Evolutionary conservation across 2,797 vertebrate species (phyloP).

Genomic region (Premnoplex brunnescens): DNA sequence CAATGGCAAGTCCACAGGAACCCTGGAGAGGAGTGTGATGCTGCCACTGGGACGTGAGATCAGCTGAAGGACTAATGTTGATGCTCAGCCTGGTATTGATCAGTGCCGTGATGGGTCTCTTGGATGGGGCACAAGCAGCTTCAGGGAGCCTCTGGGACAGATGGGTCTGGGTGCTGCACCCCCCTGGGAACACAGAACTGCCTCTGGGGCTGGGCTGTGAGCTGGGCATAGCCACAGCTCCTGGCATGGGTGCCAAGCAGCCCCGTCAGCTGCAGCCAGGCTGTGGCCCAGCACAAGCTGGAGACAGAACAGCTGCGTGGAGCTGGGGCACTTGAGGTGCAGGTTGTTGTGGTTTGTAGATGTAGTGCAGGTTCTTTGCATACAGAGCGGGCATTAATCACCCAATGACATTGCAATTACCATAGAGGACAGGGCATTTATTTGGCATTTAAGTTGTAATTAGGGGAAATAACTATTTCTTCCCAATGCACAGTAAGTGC

Average conservation of each 20-base stretch:
- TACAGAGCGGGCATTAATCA: constrained; percentile 6
- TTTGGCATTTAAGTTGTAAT: constrained; percentile 42
- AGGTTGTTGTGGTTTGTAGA: neutral
- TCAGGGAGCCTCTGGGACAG: neutral
- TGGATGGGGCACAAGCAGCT: neutral
- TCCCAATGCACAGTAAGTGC: neutral
- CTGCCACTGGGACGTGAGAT: neutral
- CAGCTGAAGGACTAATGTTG: neutral
- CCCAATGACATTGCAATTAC: neutral
- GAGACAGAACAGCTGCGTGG: neutral
- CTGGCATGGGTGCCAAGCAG: neutral
- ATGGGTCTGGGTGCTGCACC: fast-evolving
- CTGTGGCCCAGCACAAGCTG: neutral
- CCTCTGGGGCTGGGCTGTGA: fast-evolving
- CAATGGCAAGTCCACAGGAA: neutral
- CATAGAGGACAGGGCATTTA: constrained; percentile 14
- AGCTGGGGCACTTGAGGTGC: neutral
- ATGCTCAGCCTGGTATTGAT: neutral
- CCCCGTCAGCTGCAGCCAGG: fast-evolving
- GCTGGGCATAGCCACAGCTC: fast-evolving
- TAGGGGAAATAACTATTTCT: constrained; percentile 37
- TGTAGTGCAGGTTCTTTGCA: neutral
- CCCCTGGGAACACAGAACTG: neutral
- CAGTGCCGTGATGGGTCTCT: neutral
- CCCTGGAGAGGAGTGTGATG: fast-evolving